Conservation (phyloP, 2,888 invertebrate species). For the Andrena bicolor region DNA sequence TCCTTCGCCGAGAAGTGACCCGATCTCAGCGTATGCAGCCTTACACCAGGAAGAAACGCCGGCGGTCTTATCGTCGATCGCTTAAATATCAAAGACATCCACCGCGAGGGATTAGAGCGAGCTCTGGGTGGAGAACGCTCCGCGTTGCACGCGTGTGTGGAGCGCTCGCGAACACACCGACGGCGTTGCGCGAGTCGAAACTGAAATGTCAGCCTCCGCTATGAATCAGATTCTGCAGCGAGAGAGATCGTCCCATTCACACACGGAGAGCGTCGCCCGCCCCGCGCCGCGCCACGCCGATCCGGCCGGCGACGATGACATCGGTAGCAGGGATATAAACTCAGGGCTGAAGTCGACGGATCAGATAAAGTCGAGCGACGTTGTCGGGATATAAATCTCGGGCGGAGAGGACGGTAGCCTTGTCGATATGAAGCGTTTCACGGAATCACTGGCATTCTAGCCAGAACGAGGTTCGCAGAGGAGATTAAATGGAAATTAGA, state of each 20-base stretch:
- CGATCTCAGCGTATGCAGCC: neutral
- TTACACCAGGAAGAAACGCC: conserved; percentile 9
- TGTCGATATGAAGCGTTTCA: conserved; percentile 53
- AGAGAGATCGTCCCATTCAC: conserved; percentile 65
- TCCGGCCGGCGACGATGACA: conserved; percentile 36
- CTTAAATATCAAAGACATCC: conserved; percentile 27
- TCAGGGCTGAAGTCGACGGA: conserved; percentile 39
- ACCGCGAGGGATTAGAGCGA: neutral
- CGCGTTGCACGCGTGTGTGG: conserved; percentile 17
- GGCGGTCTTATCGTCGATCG: neutral
- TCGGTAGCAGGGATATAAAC: conserved; percentile 38
- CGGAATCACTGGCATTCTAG: conserved; percentile 32
- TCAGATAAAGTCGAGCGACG: conserved; percentile 40
- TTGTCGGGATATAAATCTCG: conserved; percentile 39
- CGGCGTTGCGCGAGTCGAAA: conserved; percentile 22
- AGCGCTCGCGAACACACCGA: neutral
- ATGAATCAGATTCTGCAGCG: conserved; percentile 55
- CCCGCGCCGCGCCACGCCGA: neutral
- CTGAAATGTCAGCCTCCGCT: conserved; percentile 52
- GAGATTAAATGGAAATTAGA: conserved; percentile 39
- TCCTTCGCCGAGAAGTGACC: conserved; percentile 7
- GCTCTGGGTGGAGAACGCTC: neutral
- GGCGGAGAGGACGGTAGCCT: conserved; percentile 53
- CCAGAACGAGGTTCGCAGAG: neutral
- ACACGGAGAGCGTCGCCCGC: conserved; percentile 40